These are phyloP conservation scores for Pollachius pollachius DNA, from an alignment of 2,113 vertebrate genomes.

Conservation along the genomic window DNA sequence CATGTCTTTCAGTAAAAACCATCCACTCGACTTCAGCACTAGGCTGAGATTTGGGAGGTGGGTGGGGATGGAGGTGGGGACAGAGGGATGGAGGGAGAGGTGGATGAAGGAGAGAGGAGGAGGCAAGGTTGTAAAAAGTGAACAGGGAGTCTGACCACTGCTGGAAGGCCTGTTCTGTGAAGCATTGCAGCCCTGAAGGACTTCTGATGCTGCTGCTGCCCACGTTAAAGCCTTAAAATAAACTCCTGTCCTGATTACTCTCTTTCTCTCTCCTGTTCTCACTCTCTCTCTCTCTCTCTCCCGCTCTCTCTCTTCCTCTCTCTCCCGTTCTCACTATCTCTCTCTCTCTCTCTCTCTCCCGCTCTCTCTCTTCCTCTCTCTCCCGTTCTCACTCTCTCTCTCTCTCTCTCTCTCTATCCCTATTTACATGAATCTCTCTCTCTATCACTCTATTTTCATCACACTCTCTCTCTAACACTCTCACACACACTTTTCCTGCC, in stretches of 20 bases:
- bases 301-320: constrained; percentile 4
- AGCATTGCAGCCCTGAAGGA: constrained; percentile 55
- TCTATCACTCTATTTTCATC: too few species aligned
- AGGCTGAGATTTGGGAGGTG: too few species aligned
- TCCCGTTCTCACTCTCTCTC: too few species aligned
- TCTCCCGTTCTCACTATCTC: not conserved
- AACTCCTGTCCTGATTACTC: constrained; percentile 13
- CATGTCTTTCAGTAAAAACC: too few species aligned
- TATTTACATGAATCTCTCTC: too few species aligned
- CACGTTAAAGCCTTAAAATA: constrained; percentile 76
- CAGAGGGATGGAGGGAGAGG: too few species aligned
- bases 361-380: too few species aligned
- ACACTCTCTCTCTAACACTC: too few species aligned
- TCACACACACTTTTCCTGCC: not conserved
- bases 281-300: constrained; percentile 13
- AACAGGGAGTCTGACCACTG: constrained; percentile 60
- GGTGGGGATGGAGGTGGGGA: too few species aligned
- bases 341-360: not conserved
- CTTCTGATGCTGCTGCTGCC: constrained; percentile 39
- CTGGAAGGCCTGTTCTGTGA: constrained; percentile 56
- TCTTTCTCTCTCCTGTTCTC: constrained; percentile 43
- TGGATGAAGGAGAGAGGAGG: constrained; percentile 24
- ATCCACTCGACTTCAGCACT: too few species aligned
- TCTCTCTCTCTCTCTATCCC: too few species aligned
- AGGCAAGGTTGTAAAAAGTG: constrained; percentile 62